Conservation (phyloP, 2,797 vertebrate genomes). For the Acanthopagrus latus region DNA sequence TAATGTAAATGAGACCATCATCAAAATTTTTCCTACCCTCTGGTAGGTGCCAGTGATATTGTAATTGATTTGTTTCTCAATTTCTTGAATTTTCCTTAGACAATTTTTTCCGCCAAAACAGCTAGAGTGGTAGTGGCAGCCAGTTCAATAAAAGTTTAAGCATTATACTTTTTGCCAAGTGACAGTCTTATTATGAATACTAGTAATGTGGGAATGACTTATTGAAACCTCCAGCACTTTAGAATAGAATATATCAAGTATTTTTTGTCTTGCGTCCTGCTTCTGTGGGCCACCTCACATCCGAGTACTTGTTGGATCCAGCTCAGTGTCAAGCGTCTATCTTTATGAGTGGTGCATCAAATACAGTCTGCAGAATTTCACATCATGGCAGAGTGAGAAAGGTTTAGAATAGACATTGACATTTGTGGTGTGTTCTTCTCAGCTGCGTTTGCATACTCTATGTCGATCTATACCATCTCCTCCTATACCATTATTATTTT, state of each 20-base stretch:
- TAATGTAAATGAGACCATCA: neutral
- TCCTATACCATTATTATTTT: slow-evolving; percentile 20
- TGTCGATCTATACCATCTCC: slow-evolving; percentile 15
- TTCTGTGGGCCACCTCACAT: slow-evolving; percentile 10
- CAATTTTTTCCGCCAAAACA: neutral
- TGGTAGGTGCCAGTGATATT: neutral
- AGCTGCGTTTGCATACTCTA: neutral
- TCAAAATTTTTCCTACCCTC: neutral
- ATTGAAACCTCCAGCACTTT: neutral
- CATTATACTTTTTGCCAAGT: neutral
- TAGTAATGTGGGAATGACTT: neutral
- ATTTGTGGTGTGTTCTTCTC: slow-evolving; percentile 13
- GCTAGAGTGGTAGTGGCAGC: neutral
- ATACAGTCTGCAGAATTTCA: slow-evolving; percentile 21
- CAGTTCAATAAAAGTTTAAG: neutral
- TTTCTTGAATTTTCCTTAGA: slow-evolving; percentile 5
- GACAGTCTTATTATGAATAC: neutral
- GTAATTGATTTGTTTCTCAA: slow-evolving; percentile 6
- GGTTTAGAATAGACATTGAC: slow-evolving; percentile 18
- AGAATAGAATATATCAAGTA: neutral
- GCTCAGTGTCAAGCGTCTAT: slow-evolving; percentile 18
- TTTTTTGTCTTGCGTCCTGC: neutral
- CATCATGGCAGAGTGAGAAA: slow-evolving; percentile 15
- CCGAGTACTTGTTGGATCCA: slow-evolving; percentile 1
- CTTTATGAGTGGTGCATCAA: slow-evolving; percentile 29